Base-by-base conservation (phyloP, 2,797 vertebrate genomes). In the Nyctibius grandis region DNA sequence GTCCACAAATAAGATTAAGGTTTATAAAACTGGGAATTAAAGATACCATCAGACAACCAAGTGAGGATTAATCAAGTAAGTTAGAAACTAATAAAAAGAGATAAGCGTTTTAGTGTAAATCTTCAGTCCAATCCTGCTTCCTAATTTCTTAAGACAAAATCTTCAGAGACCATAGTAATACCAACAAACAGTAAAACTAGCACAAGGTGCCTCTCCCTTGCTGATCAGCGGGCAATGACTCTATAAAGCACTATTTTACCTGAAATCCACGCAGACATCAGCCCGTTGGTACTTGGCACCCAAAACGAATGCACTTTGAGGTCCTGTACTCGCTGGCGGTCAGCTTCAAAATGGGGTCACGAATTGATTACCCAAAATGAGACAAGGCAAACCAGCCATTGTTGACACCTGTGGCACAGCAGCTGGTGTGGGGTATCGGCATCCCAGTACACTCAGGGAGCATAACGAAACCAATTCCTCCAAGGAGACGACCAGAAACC, bases 371-470 rank as follows among this genome's bases (percentile, higher is more conserved):
- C 63, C 53, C 73, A 42, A 36, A 80, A 59, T 0, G 8, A 82
- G 56, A 51, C 16, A 26, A 14, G 15, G 60, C 63, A 74, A 75
- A 74, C 31, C 28, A 88, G 69, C 36, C 48, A 26, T 0, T 8
- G 2, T 9, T 38, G 26, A 42, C 61, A 44, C 50, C 34, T 12
- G 40, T 2, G 10, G 70, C 69, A 63, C 53, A 67, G 81, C 1
- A 0, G 4, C 9, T n/a, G 12, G 21, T 1, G 11, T 5, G 17
- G 64, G 15, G 6, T 29, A 45, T 0, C 12, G 64, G 60, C 63
- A 65, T 9, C 64, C 53, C 73, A 72, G 9, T 4, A 45, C 12
- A 14, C 34, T 42, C 2, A 1, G 11, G 21, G 29, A 80, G 44
- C 53, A 36, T 12, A 83, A 40, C 15, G 60, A 51, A 89, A 22